Conservation (phyloP, 2,888 invertebrate genomes). For the Prosapia bicincta region DNA sequence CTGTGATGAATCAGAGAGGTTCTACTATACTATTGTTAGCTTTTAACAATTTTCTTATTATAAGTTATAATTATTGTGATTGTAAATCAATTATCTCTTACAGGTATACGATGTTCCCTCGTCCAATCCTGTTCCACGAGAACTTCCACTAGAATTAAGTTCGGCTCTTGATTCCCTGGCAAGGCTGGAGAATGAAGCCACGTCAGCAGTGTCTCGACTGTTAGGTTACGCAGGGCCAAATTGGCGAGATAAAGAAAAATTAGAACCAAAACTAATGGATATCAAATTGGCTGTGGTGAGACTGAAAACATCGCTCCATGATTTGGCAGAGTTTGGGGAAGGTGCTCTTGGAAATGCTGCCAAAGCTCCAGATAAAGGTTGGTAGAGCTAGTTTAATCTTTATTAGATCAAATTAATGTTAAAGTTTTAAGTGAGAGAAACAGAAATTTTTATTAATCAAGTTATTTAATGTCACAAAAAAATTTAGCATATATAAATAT, state of each 20-base stretch:
- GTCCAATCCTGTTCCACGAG: slow-evolving; percentile 49
- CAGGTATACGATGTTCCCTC: slow-evolving; percentile 60
- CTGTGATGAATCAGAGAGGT: no score
- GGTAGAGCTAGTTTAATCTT: no score
- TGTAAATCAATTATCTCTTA: no score
- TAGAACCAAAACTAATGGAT: slow-evolving; percentile 76
- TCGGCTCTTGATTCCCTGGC: slow-evolving; percentile 73
- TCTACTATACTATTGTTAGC: no score
- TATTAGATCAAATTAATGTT: no score
- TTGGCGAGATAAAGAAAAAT: slow-evolving; percentile 75
- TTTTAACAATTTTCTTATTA: no score
- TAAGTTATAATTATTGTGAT: no score
- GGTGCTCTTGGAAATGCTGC: slow-evolving; percentile 85
- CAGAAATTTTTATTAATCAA: no score
- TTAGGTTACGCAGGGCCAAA: slow-evolving; percentile 74
- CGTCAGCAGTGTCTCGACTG: slow-evolving; percentile 72
- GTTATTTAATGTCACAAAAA: no score
- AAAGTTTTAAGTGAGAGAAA: no score
- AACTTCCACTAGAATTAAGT: slow-evolving; percentile 68
- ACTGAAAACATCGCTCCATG: slow-evolving; percentile 75
- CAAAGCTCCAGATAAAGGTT: slow-evolving; percentile 76
- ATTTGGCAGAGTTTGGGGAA: slow-evolving; percentile 85
- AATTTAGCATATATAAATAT: no score
- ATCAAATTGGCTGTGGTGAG: slow-evolving; percentile 76
- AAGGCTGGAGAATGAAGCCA: slow-evolving; percentile 74